Evolutionary conservation across 1,140 invertebrate genomes (phyloP), one percentile per base, ranked within the genome.

Genomic region (Dreissena rostriformis): DNA sequence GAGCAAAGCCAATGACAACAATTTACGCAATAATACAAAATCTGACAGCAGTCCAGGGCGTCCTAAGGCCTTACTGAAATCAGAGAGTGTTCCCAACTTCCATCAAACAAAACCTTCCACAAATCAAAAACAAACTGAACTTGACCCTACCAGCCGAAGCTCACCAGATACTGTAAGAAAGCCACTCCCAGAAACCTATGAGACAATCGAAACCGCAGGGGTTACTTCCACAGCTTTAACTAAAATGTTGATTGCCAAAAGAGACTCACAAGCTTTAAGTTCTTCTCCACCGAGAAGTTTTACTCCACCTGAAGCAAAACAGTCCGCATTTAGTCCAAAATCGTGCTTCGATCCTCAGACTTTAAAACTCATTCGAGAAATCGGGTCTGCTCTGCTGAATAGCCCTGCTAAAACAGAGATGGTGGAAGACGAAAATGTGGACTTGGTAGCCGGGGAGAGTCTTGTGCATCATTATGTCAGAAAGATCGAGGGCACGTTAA

Each of bases 311-410:
- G 51, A 29, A 55, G 66, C 53, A 67, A 82, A 82, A 74, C 57
- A 66, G 19, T 24, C 67, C 0, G 22, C 24, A 19, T 19, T 49
- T 15, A 55, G 28, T 5, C 61, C 52, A 29, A 57, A 72, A 61
- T 66, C 49, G 11, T 55, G 66, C 14, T 82, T 90, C 83, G 89
- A 92, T 68, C 24, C 80, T 15, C 84, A 89, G 63, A 90, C 87
- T 17, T 80, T 91, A 65, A 87, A 88, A 28, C 67, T 90, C 24
- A 90, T 92, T 52, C 66, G 88, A 57, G 91, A 92, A 67, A 91
- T 91, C 29, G 91, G 89, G 0, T 92, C 89, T 7, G 88, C 88
- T 28, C 85, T 90, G 19, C 70, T 91, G 12, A 88, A 89, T 63
- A 90, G 86, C 80, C 90, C 90, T 5, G 76, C 85, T n/a, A 85